A percentile compares a stretch with the other conserved stretches of the same genome.
Conservation (phyloP, 2,797 vertebrate species). For the Gymnoscopelus braueri region DNA sequence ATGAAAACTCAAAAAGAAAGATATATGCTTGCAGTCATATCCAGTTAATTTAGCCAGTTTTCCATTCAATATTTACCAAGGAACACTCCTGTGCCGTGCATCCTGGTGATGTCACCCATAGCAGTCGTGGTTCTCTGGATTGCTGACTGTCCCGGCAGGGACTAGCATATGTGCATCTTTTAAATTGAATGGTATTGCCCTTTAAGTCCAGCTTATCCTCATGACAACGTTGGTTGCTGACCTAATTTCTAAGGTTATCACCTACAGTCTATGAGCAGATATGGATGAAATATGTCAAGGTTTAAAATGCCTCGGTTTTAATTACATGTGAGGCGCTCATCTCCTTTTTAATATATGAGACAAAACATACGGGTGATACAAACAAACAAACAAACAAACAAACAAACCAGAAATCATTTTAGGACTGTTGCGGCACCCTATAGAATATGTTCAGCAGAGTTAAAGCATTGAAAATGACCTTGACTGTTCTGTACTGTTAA, state of each 20-base stretch:
- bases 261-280: conserved; percentile 36
- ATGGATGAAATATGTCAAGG: conserved; percentile 63
- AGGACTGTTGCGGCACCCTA: background rate
- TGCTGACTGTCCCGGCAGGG: conserved; percentile 1
- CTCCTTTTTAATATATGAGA: conserved; percentile 15
- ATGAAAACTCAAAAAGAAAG: too few relatives aligned
- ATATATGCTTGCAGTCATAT: too few relatives aligned
- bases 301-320: conserved; percentile 30
- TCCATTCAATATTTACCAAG: too few relatives aligned
- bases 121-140: background rate
- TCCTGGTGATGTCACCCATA: background rate
- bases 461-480: conserved; percentile 4
- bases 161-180: background rate
- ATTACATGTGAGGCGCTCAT: conserved; percentile 6
- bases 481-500: conserved; percentile 9
- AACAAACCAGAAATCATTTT: background rate
- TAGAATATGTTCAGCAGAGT: conserved; percentile 17
- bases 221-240: conserved; percentile 59
- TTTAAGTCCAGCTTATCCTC: conserved; percentile 64
- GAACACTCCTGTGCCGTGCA: too few relatives aligned
- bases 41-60: too few relatives aligned
- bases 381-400: background rate
- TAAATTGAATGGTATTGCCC: conserved; percentile 23
- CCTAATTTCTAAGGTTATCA: conserved; percentile 60
- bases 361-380: background rate